Evolutionary conservation across 2,888 invertebrate genomes (phyloP), one percentile per base, ranked within the genome.

Genomic region (Pyrrhia umbra): DNA sequence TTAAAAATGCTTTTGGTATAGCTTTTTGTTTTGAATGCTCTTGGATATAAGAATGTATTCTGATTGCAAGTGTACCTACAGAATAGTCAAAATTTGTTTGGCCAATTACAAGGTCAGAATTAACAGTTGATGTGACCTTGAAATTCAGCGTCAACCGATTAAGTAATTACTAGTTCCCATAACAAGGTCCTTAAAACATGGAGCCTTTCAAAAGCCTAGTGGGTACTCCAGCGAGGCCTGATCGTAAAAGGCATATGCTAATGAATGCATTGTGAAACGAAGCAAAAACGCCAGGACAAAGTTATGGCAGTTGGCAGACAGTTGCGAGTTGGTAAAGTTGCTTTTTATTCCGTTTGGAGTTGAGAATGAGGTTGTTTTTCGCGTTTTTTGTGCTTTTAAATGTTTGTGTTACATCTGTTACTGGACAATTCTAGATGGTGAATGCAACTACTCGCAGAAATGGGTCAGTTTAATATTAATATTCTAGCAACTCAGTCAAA

Each of bases 241-340:
- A 51, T 27, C 57, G 21, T 50, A 58, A 71, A 47, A 62, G 72
- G 59, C 50, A 61, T 62, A 71, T 68, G 63, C 68, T 76, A 80
- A 77, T 77, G 54, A 77, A 61, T 66, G 51, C 56, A 73, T 59
- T 76, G 68, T 77, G 50, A 54, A 51, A 52, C 42, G 51, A 58
- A 23, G 77, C 55, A 56, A 72, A 66, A 77, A 63, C 67, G 67
- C 73, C 47, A 15, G 51, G 25, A 15, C 52, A 54, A 77, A 73
- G 68, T 77, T 67, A 61, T 67, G 78, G 68, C 74, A 77, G 67
- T 57, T 66, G 67, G 67, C 50, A 72, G 77, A 67, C 74, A 76
- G 71, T 72, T 72, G 57, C 25, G 37, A 57, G 30, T 49, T 70
- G 61, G 57, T 42, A 51, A 72, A 70, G 64, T 76, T 42, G 25